Conservation (phyloP, 2,888 invertebrate species). For the Drosophila bunnanda region DNA sequence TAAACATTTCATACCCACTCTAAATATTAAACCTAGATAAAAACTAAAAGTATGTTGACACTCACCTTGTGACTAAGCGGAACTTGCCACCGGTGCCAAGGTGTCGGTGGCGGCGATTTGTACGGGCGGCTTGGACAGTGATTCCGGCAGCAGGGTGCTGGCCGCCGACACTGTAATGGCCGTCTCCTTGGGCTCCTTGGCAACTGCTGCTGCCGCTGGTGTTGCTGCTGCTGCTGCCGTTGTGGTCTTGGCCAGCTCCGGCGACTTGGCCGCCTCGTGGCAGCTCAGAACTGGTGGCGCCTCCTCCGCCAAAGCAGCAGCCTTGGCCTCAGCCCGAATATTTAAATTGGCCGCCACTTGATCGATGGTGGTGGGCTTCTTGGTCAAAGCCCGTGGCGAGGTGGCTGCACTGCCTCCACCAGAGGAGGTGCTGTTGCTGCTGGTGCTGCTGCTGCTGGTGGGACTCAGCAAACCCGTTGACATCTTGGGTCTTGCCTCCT, state of each 20-base stretch:
- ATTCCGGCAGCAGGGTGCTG: constrained; percentile 38
- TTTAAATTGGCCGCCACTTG: constrained; percentile 84
- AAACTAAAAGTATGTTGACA: constrained; percentile 6
- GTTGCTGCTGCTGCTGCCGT: constrained; percentile 5
- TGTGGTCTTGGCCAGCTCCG: constrained; percentile 44
- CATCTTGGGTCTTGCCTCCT: constrained; percentile 46
- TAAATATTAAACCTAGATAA: too few species aligned
- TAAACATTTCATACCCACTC: too few species aligned
- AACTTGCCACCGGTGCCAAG: constrained; percentile 71
- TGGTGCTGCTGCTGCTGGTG: constrained; percentile 37
- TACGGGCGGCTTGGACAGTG: constrained; percentile 68
- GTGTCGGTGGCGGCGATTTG: constrained; percentile 72
- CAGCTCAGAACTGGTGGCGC: constrained; percentile 40
- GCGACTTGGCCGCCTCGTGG: constrained; percentile 42
- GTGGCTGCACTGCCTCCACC: constrained; percentile 49
- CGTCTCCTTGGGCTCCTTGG: constrained; percentile 42
- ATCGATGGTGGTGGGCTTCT: constrained; percentile 83
- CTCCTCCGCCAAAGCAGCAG: constrained; percentile 72
- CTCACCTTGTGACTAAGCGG: constrained; percentile 78
- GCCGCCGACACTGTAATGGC: constrained; percentile 37
- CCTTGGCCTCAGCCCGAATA: constrained; percentile 81
- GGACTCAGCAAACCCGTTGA: constrained; percentile 45
- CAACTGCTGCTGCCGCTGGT: background rate
- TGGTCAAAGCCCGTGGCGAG: constrained; percentile 66
- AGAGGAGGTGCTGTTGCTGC: constrained; percentile 23